Evolutionary conservation across 2,797 vertebrate species (phyloP).

Genomic region (Lagocephalus sceleratus): DNA sequence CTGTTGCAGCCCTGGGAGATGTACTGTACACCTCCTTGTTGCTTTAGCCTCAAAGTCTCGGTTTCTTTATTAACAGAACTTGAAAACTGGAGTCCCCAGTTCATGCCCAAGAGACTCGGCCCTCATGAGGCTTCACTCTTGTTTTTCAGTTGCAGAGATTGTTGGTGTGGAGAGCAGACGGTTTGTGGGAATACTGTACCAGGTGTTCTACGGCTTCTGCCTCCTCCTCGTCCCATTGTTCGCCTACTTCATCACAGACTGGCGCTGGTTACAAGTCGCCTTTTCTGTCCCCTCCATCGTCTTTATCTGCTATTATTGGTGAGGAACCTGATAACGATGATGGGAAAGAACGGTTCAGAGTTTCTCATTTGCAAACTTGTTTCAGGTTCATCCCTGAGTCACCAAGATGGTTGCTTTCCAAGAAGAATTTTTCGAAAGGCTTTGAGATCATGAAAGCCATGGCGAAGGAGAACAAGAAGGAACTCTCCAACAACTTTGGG

Average conservation of each 20-base stretch:
- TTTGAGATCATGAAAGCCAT: slow-evolving; percentile 78
- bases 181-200: slow-evolving; percentile 81
- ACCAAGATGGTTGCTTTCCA: slow-evolving; percentile 90
- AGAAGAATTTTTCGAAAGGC: slow-evolving; percentile 79
- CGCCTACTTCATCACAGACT: slow-evolving; percentile 82
- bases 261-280: slow-evolving; percentile 85
- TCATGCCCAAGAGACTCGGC: too few relatives aligned
- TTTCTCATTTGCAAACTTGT: neutral
- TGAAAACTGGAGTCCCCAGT: too few relatives aligned
- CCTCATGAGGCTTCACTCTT: neutral
- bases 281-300: slow-evolving; percentile 82
- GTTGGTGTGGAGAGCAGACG: slow-evolving; percentile 85
- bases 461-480: slow-evolving; percentile 84
- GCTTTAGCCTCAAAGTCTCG: too few relatives aligned
- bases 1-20: too few relatives aligned
- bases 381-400: slow-evolving; percentile 89
- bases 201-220: slow-evolving; percentile 87
- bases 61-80: too few relatives aligned
- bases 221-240: slow-evolving; percentile 84
- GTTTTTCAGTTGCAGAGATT: slow-evolving; percentile 82
- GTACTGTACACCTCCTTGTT: too few relatives aligned
- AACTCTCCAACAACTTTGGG: too few relatives aligned
- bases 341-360: neutral
- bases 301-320: slow-evolving; percentile 90
- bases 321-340: slow-evolving; percentile 26